Conservation (phyloP, 2,888 invertebrate genomes). For the Opisthograptis luteolata region DNA sequence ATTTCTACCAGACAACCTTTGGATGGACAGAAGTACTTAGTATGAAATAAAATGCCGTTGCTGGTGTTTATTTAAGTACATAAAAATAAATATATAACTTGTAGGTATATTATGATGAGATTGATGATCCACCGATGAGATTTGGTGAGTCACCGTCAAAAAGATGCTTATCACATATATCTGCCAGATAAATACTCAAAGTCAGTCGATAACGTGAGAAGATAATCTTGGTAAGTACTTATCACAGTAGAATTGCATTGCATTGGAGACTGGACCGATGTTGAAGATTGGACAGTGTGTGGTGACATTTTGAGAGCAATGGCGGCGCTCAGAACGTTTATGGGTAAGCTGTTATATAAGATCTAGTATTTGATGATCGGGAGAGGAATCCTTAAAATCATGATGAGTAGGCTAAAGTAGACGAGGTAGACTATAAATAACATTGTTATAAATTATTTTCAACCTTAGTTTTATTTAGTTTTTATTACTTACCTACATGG, state of each 20-base stretch:
- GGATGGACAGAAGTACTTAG: no score
- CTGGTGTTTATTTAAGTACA: no score
- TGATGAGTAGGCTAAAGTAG: not conserved
- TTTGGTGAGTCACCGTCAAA: conserved; percentile 1
- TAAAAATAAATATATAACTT: no score
- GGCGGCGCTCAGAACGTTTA: conserved; percentile 55
- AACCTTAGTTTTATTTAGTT: no score
- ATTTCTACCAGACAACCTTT: no score
- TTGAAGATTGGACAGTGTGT: conserved; percentile 13
- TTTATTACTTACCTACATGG: no score
- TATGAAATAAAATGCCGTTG: no score
- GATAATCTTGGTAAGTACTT: conserved; percentile 3
- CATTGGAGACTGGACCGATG: conserved; percentile 15
- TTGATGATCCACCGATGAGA: not conserved
- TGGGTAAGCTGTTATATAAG: conserved; percentile 53
- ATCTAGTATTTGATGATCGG: not conserved
- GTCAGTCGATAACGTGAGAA: conserved; percentile 1
- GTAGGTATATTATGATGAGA: no score
- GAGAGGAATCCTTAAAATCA: no score
- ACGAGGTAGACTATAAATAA: no score
- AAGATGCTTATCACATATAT: conserved; percentile 4
- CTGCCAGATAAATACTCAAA: not conserved
- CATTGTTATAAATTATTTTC: not conserved
- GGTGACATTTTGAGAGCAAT: conserved; percentile 37
- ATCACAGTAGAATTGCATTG: conserved; percentile 11